phyloP scores from a whole-genome alignment of 2,888 invertebrate species.

The Platycheirus rosarum region DNA sequence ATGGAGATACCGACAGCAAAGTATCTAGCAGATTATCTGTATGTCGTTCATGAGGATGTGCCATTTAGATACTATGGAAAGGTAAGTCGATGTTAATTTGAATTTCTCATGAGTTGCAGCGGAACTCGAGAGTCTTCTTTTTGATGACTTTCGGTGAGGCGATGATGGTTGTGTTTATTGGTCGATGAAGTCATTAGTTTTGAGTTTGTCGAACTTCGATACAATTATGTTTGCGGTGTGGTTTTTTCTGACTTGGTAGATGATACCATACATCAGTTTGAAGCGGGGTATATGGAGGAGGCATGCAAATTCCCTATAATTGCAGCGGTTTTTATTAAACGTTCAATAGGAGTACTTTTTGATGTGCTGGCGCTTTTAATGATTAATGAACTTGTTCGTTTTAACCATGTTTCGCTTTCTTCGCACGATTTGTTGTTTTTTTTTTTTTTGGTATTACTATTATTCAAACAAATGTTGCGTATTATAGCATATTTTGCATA shows the following conservation, averaged over 20 bases:
- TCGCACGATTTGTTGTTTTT: conserved; percentile 29
- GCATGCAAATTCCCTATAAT: conserved; percentile 49
- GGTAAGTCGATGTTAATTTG: conserved; percentile 78
- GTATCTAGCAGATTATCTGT: conserved; percentile 82
- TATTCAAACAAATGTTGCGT: conserved; percentile 34
- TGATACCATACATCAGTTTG: neutral
- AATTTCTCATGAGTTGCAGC: neutral
- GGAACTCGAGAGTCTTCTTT: conserved; percentile 15
- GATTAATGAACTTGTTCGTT: conserved; percentile 52
- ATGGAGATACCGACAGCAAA: conserved; percentile 82
- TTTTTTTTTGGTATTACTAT: neutral
- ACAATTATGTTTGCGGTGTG: conserved; percentile 51
- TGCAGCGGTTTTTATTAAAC: conserved; percentile 31
- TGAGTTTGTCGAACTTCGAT: conserved; percentile 64
- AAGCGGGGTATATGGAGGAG: conserved; percentile 5
- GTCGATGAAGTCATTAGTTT: conserved; percentile 51
- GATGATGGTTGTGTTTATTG: conserved; percentile 43
- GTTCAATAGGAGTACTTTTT: too few relatives aligned
- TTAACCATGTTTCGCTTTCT: conserved; percentile 52
- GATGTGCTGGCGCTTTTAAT: conserved; percentile 22
- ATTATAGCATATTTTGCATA: conserved; percentile 32
- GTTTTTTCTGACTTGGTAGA: conserved; percentile 35
- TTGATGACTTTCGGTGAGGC: conserved; percentile 40
- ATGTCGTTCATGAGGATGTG: conserved; percentile 82
- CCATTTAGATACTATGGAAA: conserved; percentile 82